phyloP scores from a whole-genome alignment of 2,797 vertebrate genomes.

The Hydrolagus colliei region DNA sequence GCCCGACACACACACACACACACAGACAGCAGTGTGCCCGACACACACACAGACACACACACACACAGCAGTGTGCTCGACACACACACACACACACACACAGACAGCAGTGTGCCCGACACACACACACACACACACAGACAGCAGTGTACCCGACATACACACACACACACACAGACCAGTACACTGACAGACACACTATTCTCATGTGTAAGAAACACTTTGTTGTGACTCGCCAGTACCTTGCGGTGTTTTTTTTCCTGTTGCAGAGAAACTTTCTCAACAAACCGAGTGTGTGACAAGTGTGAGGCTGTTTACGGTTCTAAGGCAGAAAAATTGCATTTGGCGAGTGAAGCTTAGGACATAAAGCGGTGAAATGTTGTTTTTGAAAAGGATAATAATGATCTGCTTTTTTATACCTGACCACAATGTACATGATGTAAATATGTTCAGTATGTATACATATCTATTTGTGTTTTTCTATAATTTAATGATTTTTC shows the following conservation, averaged over 20 bases:
- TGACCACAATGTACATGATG: conserved; percentile 49
- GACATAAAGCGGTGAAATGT: conserved; percentile 52
- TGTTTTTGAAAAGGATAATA: conserved; percentile 42
- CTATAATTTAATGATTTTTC: conserved; percentile 55
- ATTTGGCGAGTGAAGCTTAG: conserved; percentile 52
- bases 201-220: no score
- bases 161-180: no score
- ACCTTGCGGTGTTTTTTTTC: conserved; percentile 17
- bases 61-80: no score
- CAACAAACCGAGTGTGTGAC: conserved; percentile 39
- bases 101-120: no score
- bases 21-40: no score
- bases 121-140: no score
- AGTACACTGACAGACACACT: no score
- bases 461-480: conserved; percentile 74
- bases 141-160: no score
- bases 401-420: conserved; percentile 26
- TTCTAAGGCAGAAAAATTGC: conserved; percentile 49
- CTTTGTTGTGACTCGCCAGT: no score
- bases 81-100: no score
- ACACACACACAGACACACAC: no score
- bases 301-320: conserved; percentile 54
- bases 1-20: no score
- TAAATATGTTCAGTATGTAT: conserved; percentile 96
- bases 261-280: conserved; percentile 10